Conservation (phyloP, 2,888 invertebrate genomes). For the Pyrgus malvae region DNA sequence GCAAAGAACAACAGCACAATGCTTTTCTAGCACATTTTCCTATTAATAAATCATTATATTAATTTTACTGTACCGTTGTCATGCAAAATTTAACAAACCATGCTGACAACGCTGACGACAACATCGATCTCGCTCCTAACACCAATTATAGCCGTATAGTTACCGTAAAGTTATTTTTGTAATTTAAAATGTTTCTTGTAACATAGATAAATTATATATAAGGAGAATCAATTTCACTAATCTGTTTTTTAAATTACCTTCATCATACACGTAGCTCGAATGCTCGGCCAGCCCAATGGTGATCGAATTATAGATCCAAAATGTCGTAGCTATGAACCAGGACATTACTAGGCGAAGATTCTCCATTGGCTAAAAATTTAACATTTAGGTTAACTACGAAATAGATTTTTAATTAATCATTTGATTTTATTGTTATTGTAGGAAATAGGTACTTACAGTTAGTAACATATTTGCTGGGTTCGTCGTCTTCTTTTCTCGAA, state of each 20-base stretch:
- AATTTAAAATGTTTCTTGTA: background rate
- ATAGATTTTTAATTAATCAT: background rate
- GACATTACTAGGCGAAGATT: slow-evolving; percentile 80
- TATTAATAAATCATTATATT: background rate
- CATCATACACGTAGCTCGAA: slow-evolving; percentile 68
- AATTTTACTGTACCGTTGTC: slow-evolving; percentile 54
- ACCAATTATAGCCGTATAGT: background rate
- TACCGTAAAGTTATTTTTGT: background rate
- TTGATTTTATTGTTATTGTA: too few relatives aligned
- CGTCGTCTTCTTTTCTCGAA: slow-evolving; percentile 84
- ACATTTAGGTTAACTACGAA: too few relatives aligned
- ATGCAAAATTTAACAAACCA: slow-evolving; percentile 64
- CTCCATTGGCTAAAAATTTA: slow-evolving; percentile 77
- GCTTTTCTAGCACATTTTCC: background rate
- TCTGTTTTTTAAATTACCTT: too few relatives aligned
- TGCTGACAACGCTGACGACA: slow-evolving; percentile 60
- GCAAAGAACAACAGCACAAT: slow-evolving; percentile 5
- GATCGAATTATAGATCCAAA: slow-evolving; percentile 82
- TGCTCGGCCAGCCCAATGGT: slow-evolving; percentile 73
- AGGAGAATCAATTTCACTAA: background rate
- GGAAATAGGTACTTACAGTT: too few relatives aligned
- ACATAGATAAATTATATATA: background rate
- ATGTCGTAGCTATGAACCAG: slow-evolving; percentile 81
- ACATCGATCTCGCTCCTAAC: slow-evolving; percentile 4
- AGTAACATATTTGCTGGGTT: slow-evolving; percentile 83